Base-by-base conservation (phyloP, 1,140 invertebrate genomes). In the Centruroides vittatus region DNA sequence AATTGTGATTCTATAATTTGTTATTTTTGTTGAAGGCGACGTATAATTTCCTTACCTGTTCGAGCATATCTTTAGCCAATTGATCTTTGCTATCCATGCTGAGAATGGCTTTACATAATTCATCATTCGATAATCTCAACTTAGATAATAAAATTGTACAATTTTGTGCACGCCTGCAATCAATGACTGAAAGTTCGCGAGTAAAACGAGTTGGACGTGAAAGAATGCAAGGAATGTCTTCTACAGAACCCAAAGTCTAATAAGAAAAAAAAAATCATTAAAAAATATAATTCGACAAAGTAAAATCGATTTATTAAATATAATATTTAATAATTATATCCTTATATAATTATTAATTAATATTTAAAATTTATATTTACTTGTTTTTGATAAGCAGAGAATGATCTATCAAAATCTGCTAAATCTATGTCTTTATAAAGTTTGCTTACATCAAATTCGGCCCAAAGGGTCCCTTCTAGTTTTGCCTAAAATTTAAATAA, bases 131-230 rank as follows among this genome's bases (percentile, higher is more conserved):
- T 84, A 98, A 86, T 75, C 97, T 98, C n/a, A 98, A 78, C 74
- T 96, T 98, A 46, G 92, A 95, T 36, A 98, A 76, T 35, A 98
- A 75, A 68, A 98, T 98, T 5, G 93, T 97, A 73, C 94, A 98
- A 73, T 98, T 98, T 75, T 98, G 95, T 1, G 92, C 92, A 54
- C 94, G 79, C 35, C 94, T 78, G 0, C 91, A 86, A 72, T 98
- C 94, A 61, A 98, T 92, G 10, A 98, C 90, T 49, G 76, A 75
- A 59, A 80, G 67, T 65, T 76, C 74, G 55, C 67, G 49, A 41
- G 35, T 46, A 34, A 36, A 36, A 35, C 13, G 51, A 52, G 54
- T 63, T 58, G 46, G 59, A 46, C 54, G 36, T 60, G 47, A 41
- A 49, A 35, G 35, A 23, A 53, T 48, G 11, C 46, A 58, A 47